phyloP scores from a whole-genome alignment of 2,113 vertebrate species.

The Percina caprodes region DNA sequence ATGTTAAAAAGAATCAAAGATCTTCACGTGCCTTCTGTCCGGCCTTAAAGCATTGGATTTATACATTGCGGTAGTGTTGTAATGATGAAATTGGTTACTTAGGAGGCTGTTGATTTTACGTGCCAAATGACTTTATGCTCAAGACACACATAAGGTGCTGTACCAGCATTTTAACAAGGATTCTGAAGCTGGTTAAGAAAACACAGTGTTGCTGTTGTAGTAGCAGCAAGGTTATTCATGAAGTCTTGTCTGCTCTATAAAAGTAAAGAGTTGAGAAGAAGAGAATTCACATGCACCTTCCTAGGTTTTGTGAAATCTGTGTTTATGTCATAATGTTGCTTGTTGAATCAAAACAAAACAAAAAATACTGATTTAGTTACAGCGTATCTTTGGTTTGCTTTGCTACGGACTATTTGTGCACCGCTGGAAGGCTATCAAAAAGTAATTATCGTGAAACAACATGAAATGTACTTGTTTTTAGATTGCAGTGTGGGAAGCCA shows the following conservation, averaged over 20 bases:
- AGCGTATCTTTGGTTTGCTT: background rate
- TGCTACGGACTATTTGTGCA: slow-evolving; percentile 15
- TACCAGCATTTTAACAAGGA: slow-evolving; percentile 53
- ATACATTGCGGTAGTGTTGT: background rate
- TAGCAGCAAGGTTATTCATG: slow-evolving; percentile 53
- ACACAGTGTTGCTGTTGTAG: slow-evolving; percentile 2
- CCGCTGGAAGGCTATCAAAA: slow-evolving; percentile 41
- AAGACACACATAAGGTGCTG: slow-evolving; percentile 32
- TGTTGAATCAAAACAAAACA: slow-evolving; percentile 10
- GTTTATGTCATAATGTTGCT: slow-evolving; percentile 44
- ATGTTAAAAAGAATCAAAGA: slow-evolving; percentile 32
- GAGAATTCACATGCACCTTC: slow-evolving; percentile 26
- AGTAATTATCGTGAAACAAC: slow-evolving; percentile 47
- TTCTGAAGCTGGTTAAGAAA: slow-evolving; percentile 37
- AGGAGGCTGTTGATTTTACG: slow-evolving; percentile 20
- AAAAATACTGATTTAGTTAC: background rate
- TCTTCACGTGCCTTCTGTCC: background rate
- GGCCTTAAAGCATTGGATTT: background rate
- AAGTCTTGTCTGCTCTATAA: slow-evolving; percentile 44
- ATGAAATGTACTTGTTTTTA: slow-evolving; percentile 25
- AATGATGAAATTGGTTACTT: slow-evolving; percentile 22
- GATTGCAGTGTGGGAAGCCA: slow-evolving; percentile 26
- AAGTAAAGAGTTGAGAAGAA: slow-evolving; percentile 7
- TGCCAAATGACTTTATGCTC: slow-evolving; percentile 38
- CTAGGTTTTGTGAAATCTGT: slow-evolving; percentile 40